Base-by-base conservation (phyloP, 2,113 vertebrate species). In the Carlito syrichta region DNA sequence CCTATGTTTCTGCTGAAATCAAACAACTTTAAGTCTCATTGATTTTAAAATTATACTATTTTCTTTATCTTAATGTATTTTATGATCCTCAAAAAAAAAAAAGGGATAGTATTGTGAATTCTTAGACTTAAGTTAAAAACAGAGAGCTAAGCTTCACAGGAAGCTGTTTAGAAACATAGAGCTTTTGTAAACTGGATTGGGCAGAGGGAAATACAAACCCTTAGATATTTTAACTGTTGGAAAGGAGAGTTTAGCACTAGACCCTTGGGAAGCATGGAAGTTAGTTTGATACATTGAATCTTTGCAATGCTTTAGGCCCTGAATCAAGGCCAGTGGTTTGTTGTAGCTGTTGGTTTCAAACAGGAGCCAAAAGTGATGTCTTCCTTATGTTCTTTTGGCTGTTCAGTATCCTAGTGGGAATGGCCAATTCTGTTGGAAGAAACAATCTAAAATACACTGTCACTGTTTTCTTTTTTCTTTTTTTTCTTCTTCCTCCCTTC, bases 331-430 rank as follows among this genome's bases (percentile, higher is more conserved):
- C 96, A 43, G 35, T 98, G 95, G 98, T 94, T 99, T 99, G 98
- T 50, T 92, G 98, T 99, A 99, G 98, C 98, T 98, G 88, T 97
- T 98, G 97, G 98, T 99, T 99, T 99, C 98, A 98, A 98, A 91
- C 96, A 97, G 98, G 97, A 92, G 99, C 99, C 98, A 13, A 99
- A 84, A 99, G 94, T 5, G 98, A 98, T 92, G 22, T 84, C 68
- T 94, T 98, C 98, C 98, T 98, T 52, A 10, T 98, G 48, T 98
- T 99, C 98, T 99, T 98, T 98, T 98, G 99, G 98, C 97, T 98
- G 90, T 97, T 98, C 98, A 94, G 92, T 92, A 54, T 86, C 77
- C 82, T 30, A 66, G 6, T 97, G 91, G 97, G 94, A 96, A 85
- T 97, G 58, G 97, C 98, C 98, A 93, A 2, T 98, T 99, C 98